Conservation (phyloP, 2,888 invertebrate species). For the Noctua janthina region DNA sequence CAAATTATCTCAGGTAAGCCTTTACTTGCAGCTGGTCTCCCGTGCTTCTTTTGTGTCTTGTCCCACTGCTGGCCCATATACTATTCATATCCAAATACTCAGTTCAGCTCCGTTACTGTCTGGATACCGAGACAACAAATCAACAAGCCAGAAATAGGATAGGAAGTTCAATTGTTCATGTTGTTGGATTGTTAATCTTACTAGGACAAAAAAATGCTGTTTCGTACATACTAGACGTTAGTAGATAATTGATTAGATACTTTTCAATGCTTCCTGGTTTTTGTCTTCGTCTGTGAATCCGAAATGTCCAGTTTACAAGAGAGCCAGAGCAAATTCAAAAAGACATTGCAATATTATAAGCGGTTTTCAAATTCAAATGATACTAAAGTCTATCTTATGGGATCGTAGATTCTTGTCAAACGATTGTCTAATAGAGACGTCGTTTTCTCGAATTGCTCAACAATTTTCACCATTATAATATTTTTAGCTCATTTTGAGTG, state of each 20-base stretch:
- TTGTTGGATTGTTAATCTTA: background rate
- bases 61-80: background rate
- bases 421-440: background rate
- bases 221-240: background rate
- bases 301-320: background rate
- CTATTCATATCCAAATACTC: background rate
- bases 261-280: background rate
- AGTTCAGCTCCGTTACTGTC: background rate
- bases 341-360: background rate
- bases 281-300: background rate
- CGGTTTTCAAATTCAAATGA: background rate
- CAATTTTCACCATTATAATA: background rate
- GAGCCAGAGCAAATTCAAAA: background rate
- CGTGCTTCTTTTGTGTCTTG: background rate
- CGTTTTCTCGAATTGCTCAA: too few species aligned
- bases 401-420: too few species aligned
- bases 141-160: too few species aligned
- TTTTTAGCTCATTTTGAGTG: background rate
- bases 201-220: background rate
- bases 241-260: background rate
- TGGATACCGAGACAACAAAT: background rate
- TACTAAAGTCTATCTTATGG: too few species aligned
- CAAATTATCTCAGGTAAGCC: conserved; percentile 86
- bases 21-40: background rate
- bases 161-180: background rate